Conservation (phyloP, 2,888 invertebrate genomes). For the Coelopa pilipes region DNA sequence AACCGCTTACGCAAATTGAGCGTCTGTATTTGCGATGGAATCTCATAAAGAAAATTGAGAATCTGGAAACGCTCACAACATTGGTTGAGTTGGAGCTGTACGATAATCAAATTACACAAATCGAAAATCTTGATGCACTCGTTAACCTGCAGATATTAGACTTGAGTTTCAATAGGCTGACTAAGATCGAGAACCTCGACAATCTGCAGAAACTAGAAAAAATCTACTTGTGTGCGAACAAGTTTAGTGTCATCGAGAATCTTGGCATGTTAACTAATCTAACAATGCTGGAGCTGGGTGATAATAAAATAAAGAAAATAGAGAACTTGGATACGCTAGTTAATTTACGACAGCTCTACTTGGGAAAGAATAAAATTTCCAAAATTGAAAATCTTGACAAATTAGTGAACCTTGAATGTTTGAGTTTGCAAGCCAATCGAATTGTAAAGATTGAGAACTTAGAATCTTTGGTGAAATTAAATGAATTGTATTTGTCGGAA, state of each 20-base stretch:
- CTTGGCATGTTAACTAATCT: slow-evolving; percentile 82
- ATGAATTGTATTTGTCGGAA: slow-evolving; percentile 92
- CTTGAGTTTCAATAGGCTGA: slow-evolving; percentile 94
- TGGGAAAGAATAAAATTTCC: slow-evolving; percentile 95
- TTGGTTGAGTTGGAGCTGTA: slow-evolving; percentile 92
- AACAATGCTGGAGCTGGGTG: slow-evolving; percentile 90
- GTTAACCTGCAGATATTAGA: slow-evolving; percentile 91
- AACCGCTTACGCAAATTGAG: slow-evolving; percentile 79
- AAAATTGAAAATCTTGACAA: slow-evolving; percentile 85
- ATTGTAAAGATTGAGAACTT: slow-evolving; percentile 88
- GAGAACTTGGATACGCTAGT: slow-evolving; percentile 84
- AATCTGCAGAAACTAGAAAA: slow-evolving; percentile 81
- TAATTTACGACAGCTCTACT: slow-evolving; percentile 81
- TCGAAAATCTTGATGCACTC: slow-evolving; percentile 89
- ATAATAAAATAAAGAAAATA: slow-evolving; percentile 91
- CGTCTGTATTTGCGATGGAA: slow-evolving; percentile 92
- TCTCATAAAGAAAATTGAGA: slow-evolving; percentile 93
- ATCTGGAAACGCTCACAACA: slow-evolving; percentile 79
- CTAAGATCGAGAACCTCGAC: slow-evolving; percentile 84
- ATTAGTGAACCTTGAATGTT: slow-evolving; percentile 77
- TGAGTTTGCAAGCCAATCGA: slow-evolving; percentile 93
- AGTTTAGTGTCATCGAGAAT: slow-evolving; percentile 87
- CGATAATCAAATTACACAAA: slow-evolving; percentile 94
- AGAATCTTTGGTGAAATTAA: slow-evolving; percentile 77
- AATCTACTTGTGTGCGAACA: slow-evolving; percentile 90